These are phyloP conservation scores for Desmophyllum pertusum DNA, from an alignment of 92 coral and sea anemone genomes.

Conservation along the genomic window DNA sequence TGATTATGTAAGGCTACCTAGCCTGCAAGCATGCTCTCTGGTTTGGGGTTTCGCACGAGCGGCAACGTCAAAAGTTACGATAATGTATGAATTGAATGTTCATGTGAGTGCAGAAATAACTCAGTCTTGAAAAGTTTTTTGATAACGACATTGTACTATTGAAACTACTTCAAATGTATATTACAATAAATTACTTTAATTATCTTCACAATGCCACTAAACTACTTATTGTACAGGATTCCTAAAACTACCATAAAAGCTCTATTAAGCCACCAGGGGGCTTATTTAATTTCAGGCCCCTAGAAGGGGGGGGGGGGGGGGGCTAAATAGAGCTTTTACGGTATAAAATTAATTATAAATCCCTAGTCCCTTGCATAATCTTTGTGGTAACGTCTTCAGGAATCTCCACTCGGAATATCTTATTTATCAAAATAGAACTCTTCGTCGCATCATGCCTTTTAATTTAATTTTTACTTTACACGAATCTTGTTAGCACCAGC, in stretches of 20 bases:
- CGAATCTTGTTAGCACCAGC: background rate
- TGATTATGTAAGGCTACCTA: background rate
- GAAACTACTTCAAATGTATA: constrained; percentile 13
- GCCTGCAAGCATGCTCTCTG: too few species aligned
- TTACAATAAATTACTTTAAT: constrained; percentile 43
- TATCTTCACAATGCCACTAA: constrained; percentile 17
- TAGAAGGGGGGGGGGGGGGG: too few species aligned
- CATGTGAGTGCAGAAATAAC: background rate
- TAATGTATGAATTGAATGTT: background rate
- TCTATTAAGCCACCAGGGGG: too few species aligned
- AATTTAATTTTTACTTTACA: background rate
- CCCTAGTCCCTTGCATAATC: background rate
- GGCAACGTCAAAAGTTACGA: too few species aligned
- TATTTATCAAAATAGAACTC: constrained; percentile 35
- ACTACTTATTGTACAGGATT: constrained; percentile 13
- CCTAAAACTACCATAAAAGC: too few species aligned
- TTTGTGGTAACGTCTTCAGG: background rate
- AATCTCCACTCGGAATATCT: background rate
- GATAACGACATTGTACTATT: constrained; percentile 5
- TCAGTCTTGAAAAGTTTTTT: background rate
- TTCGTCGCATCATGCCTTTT: background rate
- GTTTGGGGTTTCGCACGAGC: too few species aligned
- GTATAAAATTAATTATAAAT: background rate
- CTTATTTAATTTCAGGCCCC: too few species aligned
- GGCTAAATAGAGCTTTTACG: too few species aligned